A percentile compares a stretch with the other conserved stretches of the same genome.
These are phyloP conservation scores for Procavia capensis DNA, from an alignment of 2,113 vertebrate species.

Conservation along the genomic window DNA sequence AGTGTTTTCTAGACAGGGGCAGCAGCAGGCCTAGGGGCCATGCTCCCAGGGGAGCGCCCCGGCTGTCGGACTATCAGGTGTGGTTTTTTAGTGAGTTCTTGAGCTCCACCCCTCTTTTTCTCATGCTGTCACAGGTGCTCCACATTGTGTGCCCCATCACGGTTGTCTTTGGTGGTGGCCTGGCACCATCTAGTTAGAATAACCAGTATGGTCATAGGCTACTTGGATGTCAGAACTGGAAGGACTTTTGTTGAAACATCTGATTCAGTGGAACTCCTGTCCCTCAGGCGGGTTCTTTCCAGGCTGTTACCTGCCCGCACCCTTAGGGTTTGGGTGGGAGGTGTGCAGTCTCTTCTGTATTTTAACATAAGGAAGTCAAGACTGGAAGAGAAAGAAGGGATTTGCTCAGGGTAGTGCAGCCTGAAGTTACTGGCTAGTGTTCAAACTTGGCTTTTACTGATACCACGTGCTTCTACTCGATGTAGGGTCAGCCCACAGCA, in stretches of 20 bases:
- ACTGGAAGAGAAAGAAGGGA: not conserved
- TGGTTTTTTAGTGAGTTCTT: no score
- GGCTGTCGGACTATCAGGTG: no score
- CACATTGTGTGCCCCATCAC: no score
- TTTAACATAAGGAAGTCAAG: not conserved
- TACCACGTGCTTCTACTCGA: no score
- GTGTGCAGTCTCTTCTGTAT: not conserved
- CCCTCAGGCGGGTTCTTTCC: accelerated
- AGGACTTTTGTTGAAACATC: accelerated
- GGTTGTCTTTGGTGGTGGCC: no score
- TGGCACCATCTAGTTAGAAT: no score
- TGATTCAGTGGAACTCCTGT: accelerated
- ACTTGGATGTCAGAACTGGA: accelerated
- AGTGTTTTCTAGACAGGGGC: no score
- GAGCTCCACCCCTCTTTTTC: no score
- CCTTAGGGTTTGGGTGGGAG: not conserved
- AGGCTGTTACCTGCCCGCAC: no score
- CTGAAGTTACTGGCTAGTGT: not conserved
- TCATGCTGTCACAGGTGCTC: no score
- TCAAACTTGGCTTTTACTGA: not conserved
- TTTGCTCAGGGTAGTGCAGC: not conserved
- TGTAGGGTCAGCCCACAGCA: accelerated
- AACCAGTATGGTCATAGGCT: accelerated
- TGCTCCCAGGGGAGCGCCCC: no score
- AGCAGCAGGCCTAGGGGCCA: no score